phyloP scores from a whole-genome alignment of 1,140 invertebrate species.

The Trichonephila clavata region DNA sequence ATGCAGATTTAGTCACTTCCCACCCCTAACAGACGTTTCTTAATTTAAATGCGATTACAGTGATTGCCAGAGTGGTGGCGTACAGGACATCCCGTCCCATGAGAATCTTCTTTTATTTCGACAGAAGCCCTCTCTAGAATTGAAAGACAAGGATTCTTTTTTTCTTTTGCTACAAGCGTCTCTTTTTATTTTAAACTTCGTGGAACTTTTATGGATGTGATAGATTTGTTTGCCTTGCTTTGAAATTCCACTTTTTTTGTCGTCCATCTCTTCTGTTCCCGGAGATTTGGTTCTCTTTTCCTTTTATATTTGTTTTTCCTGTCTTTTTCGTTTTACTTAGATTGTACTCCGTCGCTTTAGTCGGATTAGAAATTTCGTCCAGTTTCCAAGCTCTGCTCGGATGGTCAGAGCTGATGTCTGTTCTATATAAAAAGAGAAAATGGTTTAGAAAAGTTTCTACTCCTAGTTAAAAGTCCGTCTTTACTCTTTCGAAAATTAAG shows the following conservation, averaged over 20 bases:
- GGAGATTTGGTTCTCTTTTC: neutral
- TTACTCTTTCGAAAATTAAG: neutral
- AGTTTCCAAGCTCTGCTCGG: neutral
- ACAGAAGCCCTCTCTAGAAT: neutral
- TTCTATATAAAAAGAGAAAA: neutral
- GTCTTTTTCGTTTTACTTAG: neutral
- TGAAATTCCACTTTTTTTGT: constrained; percentile 13
- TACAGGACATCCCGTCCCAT: neutral
- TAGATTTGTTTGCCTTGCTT: constrained; percentile 54
- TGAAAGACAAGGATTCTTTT: constrained; percentile 31
- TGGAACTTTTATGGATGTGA: constrained; percentile 67
- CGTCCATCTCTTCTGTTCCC: neutral
- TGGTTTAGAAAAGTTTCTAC: neutral
- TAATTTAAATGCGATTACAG: constrained; percentile 61
- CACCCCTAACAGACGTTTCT: neutral
- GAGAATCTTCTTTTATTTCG: constrained; percentile 29
- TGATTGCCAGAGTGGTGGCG: neutral
- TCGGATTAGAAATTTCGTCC: constrained; percentile 55
- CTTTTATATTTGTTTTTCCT: neutral
- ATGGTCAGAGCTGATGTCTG: neutral
- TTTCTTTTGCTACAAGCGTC: neutral
- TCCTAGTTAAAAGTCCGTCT: neutral
- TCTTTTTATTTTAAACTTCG: constrained; percentile 40
- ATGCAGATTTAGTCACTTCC: constrained; percentile 37
- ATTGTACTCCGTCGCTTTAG: neutral